A percentile compares a stretch with the other conserved stretches of the same genome.
Evolutionary conservation across 92 coral and sea anemone species (phyloP).

Genomic region (Zoanthus gigantus): DNA sequence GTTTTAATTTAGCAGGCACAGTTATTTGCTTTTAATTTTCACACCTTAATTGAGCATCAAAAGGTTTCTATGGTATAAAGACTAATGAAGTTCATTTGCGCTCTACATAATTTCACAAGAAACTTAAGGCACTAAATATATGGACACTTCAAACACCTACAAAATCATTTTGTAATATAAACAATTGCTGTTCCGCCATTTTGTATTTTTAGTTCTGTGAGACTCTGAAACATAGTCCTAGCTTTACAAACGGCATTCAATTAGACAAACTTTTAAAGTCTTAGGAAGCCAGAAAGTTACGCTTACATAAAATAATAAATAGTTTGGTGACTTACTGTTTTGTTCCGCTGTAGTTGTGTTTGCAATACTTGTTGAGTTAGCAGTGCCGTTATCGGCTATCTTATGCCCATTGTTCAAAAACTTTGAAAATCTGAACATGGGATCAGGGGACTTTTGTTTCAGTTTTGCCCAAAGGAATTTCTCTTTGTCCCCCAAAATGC

Average conservation of each 20-base stretch:
- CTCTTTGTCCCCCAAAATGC: neutral
- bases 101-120: no score
- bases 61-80: no score
- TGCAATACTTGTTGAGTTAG: neutral
- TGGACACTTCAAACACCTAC: no score
- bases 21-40: neutral
- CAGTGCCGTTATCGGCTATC: constrained; percentile 30
- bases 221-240: no score
- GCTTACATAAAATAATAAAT: neutral
- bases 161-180: no score
- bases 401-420: neutral
- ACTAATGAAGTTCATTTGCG: no score
- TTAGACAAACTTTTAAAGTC: neutral
- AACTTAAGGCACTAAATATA: no score
- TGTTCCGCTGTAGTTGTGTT: neutral
- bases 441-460: neutral
- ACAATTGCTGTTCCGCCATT: no score
- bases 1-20: neutral
- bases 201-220: no score
- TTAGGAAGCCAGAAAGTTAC: no score
- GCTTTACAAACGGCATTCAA: no score
- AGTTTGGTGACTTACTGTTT: constrained; percentile 4
- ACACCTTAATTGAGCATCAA: no score
- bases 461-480: neutral
- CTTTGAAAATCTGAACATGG: neutral